These are phyloP conservation scores for Vidua macroura DNA, from an alignment of 2,113 vertebrate species.

Conservation along the genomic window DNA sequence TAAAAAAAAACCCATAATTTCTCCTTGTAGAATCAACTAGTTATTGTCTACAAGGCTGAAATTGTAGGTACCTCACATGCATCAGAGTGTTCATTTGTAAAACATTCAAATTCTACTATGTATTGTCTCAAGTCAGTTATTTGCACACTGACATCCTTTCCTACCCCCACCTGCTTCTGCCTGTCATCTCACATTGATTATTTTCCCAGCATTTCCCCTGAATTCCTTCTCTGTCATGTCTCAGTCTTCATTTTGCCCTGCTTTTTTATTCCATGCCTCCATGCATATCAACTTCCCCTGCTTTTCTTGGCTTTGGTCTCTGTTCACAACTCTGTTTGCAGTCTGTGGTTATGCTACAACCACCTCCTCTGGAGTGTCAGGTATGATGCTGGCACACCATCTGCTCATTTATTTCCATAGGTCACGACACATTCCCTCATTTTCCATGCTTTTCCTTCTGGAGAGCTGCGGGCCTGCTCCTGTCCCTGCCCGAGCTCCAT, in stretches of 20 bases:
- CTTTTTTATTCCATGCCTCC: neutral
- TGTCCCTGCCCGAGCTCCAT: neutral
- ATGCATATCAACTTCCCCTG: neutral
- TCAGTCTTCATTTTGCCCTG: neutral
- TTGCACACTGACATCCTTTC: neutral
- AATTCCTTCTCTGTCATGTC: neutral
- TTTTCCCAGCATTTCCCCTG: neutral
- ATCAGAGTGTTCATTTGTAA: neutral
- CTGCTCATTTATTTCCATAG: slow-evolving; percentile 48
- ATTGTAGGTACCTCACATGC: neutral
- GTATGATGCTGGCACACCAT: slow-evolving; percentile 31
- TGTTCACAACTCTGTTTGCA: neutral
- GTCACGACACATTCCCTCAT: slow-evolving; percentile 8
- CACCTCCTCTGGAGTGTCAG: slow-evolving; percentile 41
- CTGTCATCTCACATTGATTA: neutral
- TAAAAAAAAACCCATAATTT: neutral
- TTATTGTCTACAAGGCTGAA: neutral
- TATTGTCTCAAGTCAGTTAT: neutral
- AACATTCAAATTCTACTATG: neutral
- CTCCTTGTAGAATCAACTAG: neutral
- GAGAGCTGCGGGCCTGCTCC: neutral
- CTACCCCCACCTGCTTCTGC: neutral
- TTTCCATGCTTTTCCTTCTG: neutral
- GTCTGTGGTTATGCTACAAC: neutral
- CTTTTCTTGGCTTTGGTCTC: neutral